Evolutionary conservation across 1,140 invertebrate genomes (phyloP).

Genomic region (Sycophila sp.): DNA sequence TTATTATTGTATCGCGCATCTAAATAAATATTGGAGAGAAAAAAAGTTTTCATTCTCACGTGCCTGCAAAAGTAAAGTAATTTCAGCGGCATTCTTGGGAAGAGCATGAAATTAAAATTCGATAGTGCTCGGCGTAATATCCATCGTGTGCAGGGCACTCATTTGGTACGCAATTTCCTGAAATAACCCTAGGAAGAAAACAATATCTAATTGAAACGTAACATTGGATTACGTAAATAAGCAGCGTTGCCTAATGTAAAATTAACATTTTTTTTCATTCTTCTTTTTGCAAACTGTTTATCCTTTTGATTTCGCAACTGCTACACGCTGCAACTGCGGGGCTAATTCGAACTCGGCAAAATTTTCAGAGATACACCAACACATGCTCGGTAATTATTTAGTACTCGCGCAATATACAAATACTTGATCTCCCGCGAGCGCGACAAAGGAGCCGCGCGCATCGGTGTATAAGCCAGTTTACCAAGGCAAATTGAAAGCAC

Average conservation of each 20-base stretch:
- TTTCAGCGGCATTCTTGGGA: too few species aligned
- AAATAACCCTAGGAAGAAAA: too few species aligned
- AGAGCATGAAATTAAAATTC: too few species aligned
- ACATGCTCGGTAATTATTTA: slow-evolving; percentile 8
- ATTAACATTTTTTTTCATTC: not conserved
- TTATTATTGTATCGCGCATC: too few species aligned
- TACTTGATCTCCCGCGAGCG: not conserved
- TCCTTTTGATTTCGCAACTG: not conserved
- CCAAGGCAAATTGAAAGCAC: not conserved
- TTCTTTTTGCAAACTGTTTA: too few species aligned
- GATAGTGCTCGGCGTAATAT: too few species aligned
- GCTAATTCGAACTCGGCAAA: not conserved
- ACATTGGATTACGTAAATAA: not conserved
- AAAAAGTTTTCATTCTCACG: too few species aligned
- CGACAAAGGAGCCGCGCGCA: not conserved
- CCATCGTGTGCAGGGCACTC: too few species aligned
- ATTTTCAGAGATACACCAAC: not conserved
- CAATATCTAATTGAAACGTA: not conserved
- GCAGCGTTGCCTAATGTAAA: not conserved
- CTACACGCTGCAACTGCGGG: not conserved
- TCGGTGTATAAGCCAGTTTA: not conserved
- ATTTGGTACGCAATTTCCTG: too few species aligned
- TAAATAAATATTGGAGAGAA: too few species aligned
- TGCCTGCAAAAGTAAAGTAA: too few species aligned
- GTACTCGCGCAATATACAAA: not conserved